Conservation (phyloP, 1,140 invertebrate genomes). For the Anastrepha obliqua region DNA sequence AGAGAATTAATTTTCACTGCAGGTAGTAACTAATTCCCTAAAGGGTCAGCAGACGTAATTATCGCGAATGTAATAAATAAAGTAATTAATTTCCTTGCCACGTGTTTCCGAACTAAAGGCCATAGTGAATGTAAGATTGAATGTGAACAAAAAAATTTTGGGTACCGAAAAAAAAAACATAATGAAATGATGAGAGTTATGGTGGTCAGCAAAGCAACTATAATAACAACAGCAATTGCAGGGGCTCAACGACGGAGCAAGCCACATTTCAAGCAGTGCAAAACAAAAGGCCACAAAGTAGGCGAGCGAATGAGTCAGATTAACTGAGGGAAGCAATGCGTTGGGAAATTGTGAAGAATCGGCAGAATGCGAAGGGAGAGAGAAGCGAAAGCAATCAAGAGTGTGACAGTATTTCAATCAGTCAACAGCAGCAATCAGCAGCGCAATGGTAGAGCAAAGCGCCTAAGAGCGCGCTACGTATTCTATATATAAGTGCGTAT, state of each 20-base stretch:
- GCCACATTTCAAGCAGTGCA: constrained; percentile 27
- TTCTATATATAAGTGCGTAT: too few relatives aligned
- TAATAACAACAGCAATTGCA: background rate
- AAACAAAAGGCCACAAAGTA: constrained; percentile 40
- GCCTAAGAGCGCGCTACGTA: background rate
- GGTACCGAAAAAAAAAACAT: background rate
- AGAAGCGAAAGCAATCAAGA: constrained; percentile 24
- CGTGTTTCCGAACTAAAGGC: background rate
- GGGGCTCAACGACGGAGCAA: background rate
- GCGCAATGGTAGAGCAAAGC: background rate
- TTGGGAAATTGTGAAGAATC: background rate
- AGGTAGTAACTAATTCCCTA: background rate
- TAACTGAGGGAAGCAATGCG: background rate
- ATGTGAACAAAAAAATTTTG: background rate
- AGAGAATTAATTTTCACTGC: background rate
- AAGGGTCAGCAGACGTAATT: constrained; percentile 2
- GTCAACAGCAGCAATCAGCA: background rate
- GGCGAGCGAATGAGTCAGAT: constrained; percentile 13
- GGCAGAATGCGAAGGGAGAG: background rate
- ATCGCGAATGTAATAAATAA: constrained; percentile 25
- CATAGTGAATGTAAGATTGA: background rate
- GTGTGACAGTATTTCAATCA: constrained; percentile 33
- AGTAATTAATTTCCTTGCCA: constrained; percentile 29
- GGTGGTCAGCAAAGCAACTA: background rate
- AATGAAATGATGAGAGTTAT: background rate